Conservation (phyloP, 2,113 vertebrate species). For the Podarcis cretensis region DNA sequence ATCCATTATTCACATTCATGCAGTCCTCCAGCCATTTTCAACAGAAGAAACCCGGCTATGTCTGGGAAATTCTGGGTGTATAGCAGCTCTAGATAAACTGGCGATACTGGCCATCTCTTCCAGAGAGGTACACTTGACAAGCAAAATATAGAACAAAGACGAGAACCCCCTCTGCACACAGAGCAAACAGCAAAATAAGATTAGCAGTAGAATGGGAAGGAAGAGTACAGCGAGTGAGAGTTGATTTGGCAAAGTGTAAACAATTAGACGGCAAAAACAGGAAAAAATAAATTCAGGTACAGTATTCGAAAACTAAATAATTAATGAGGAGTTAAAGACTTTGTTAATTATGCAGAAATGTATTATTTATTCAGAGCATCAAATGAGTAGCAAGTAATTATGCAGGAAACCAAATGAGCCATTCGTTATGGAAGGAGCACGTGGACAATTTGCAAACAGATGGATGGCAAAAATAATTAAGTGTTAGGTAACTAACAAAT, state of each 20-base stretch:
- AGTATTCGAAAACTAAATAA: slow-evolving; percentile 67
- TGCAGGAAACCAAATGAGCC: slow-evolving; percentile 67
- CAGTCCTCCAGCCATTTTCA: too few relatives aligned
- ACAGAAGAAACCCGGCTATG: too few relatives aligned
- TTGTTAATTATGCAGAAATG: slow-evolving; percentile 66
- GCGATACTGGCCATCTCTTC: not conserved
- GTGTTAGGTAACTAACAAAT: slow-evolving; percentile 15
- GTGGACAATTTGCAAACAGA: slow-evolving; percentile 62
- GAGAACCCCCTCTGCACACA: fast-evolving
- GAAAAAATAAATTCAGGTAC: slow-evolving; percentile 60
- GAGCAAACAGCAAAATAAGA: not conserved
- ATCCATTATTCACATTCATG: too few relatives aligned
- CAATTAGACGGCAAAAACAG: slow-evolving; percentile 61
- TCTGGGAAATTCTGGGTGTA: too few relatives aligned
- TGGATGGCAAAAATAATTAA: slow-evolving; percentile 55
- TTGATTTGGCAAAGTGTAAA: slow-evolving; percentile 67
- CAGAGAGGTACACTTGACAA: not conserved
- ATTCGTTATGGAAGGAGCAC: slow-evolving; percentile 65
- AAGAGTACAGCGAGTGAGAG: not conserved
- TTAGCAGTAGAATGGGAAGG: not conserved
- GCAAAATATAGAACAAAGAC: not conserved
- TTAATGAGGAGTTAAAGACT: slow-evolving; percentile 66
- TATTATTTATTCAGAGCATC: slow-evolving; percentile 68
- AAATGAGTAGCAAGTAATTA: slow-evolving; percentile 70
- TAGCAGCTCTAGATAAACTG: too few relatives aligned